phyloP scores from a whole-genome alignment of 2,797 vertebrate species.

The Rhabdophis nuchalis region DNA sequence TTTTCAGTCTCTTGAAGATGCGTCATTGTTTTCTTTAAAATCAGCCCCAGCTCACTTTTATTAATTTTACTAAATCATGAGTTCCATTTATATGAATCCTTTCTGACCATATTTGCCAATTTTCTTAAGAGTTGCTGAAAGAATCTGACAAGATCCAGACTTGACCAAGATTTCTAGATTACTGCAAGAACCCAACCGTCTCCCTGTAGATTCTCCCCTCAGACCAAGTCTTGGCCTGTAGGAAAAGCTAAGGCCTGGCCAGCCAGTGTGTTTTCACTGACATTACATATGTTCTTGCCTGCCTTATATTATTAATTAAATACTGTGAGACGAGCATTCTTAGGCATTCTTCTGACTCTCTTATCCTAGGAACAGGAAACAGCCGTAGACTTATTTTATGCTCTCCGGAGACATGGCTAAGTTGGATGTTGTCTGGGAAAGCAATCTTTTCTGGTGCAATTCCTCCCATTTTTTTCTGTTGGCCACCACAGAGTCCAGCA shows the following conservation, averaged over 20 bases:
- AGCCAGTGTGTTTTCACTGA: slow-evolving; percentile 23
- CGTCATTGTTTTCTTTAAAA: slow-evolving; percentile 8
- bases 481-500: slow-evolving; percentile 86
- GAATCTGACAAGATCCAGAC: slow-evolving; percentile 49
- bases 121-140: slow-evolving; percentile 51
- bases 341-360: slow-evolving; percentile 45
- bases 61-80: slow-evolving; percentile 54
- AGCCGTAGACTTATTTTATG: slow-evolving; percentile 59
- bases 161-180: slow-evolving; percentile 6
- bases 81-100: slow-evolving; percentile 56
- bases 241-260: slow-evolving; percentile 46
- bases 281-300: slow-evolving; percentile 38
- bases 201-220: slow-evolving; percentile 15
- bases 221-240: slow-evolving; percentile 31
- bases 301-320: slow-evolving; percentile 14
- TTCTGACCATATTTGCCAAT: not conserved
- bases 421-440: slow-evolving; percentile 59
- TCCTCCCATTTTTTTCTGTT: slow-evolving; percentile 94
- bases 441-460: slow-evolving; percentile 81
- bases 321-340: slow-evolving; percentile 23
- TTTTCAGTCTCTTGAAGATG: not conserved
- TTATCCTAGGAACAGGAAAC: slow-evolving; percentile 14
- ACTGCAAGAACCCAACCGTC: slow-evolving; percentile 7
- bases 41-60: slow-evolving; percentile 49
- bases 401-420: slow-evolving; percentile 51